Evolutionary conservation across 64 coral and sea anemone genomes (phyloP).

Genomic region (Actinia equina): DNA sequence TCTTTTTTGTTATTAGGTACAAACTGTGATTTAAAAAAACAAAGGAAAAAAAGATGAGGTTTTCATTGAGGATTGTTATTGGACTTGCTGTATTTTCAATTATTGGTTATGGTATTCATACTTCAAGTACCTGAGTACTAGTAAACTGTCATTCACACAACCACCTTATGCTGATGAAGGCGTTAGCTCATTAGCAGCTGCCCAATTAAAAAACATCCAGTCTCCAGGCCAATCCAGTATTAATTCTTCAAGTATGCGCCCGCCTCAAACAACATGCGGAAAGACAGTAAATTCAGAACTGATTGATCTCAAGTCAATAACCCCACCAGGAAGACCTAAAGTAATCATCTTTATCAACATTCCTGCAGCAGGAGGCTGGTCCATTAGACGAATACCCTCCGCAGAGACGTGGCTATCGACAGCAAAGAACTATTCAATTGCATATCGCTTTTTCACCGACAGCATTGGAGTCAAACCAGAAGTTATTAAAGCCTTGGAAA

Average conservation of each 20-base stretch:
- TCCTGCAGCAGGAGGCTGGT: neutral
- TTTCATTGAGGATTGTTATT: neutral
- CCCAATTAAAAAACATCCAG: neutral
- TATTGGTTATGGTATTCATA: neutral
- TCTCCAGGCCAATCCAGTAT: neutral
- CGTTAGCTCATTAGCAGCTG: neutral
- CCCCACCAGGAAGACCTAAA: slow-evolving; percentile 1
- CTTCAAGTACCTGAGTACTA: neutral
- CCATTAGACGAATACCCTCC: neutral
- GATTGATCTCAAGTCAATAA: neutral
- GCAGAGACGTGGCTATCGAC: slow-evolving; percentile 31
- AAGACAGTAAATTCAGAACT: neutral
- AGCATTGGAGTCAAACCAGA: neutral
- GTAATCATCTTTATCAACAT: slow-evolving; percentile 36
- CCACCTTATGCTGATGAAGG: neutral
- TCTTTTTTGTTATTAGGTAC: too few relatives aligned
- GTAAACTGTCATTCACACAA: neutral
- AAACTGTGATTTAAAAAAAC: too few relatives aligned
- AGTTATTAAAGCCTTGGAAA: neutral
- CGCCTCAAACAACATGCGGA: neutral
- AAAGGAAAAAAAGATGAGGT: neutral
- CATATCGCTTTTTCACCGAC: slow-evolving; percentile 41
- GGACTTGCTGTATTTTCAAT: neutral
- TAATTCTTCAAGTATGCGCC: neutral
- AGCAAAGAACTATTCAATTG: slow-evolving; percentile 16